These are phyloP conservation scores for Noturus placidus DNA, from an alignment of 2,113 vertebrate genomes.

Conservation along the genomic window DNA sequence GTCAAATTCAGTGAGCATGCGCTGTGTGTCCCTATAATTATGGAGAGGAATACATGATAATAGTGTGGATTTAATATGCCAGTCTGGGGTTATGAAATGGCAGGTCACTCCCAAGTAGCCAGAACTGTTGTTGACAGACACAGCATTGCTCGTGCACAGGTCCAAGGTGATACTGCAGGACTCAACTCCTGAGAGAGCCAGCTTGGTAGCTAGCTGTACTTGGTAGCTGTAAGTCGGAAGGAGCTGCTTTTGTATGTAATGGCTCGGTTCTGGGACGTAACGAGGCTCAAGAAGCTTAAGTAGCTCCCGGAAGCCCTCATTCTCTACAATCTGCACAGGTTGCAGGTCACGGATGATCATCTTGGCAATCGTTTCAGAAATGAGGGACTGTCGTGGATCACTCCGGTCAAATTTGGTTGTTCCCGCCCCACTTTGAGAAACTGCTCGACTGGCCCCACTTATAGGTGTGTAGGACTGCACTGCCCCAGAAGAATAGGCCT, in stretches of 20 bases:
- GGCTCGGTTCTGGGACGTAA: conserved; percentile 69
- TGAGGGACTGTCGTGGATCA: conserved; percentile 76
- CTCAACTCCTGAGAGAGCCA: conserved; percentile 70
- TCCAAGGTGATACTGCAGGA: conserved; percentile 75
- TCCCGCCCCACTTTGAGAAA: conserved; percentile 57
- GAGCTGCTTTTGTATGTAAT: conserved; percentile 75
- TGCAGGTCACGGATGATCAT: conserved; percentile 78
- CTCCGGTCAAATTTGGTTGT: conserved; percentile 74
- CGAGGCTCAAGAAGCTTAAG: conserved; percentile 77
- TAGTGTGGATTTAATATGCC: conserved; percentile 75
- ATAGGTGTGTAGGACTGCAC: conserved; percentile 63
- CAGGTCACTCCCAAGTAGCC: conserved; percentile 78
- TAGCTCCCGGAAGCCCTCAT: conserved; percentile 74
- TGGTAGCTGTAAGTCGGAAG: conserved; percentile 76
- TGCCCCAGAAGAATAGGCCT: conserved; percentile 69
- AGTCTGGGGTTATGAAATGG: conserved; percentile 75
- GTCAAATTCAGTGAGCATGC: conserved; percentile 71
- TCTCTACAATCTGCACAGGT: conserved; percentile 73
- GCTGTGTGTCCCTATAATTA: conserved; percentile 60
- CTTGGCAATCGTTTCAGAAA: conserved; percentile 77
- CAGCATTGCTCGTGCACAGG: conserved; percentile 63
- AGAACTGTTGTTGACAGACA: conserved; percentile 59
- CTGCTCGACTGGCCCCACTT: conserved; percentile 25
- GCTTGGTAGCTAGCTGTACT: conserved; percentile 73
- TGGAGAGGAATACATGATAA: conserved; percentile 73